Conservation (phyloP, 2,888 invertebrate genomes). For the Julus scandinavius region DNA sequence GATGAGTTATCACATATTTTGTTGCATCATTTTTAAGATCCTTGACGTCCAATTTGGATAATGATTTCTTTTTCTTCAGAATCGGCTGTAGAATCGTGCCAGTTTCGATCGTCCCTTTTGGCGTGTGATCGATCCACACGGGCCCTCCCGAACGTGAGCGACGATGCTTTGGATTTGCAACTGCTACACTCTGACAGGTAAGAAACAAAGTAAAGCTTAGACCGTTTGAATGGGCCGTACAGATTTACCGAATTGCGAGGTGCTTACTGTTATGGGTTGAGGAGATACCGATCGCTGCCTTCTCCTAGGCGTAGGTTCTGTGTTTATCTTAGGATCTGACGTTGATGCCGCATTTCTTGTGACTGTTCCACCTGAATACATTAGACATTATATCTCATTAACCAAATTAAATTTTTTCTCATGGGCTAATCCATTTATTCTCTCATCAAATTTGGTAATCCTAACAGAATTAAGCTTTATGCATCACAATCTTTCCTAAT, state of each 20-base stretch:
- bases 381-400: neutral
- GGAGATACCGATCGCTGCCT: constrained; percentile 50
- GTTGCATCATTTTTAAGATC: constrained; percentile 74
- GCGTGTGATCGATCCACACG: constrained; percentile 90
- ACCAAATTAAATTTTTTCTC: neutral
- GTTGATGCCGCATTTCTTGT: neutral
- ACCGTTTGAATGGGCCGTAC: neutral
- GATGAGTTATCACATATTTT: constrained; percentile 92
- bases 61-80: constrained; percentile 82
- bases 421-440: neutral
- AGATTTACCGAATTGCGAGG: neutral
- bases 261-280: neutral
- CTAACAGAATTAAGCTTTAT: neutral
- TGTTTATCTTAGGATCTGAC: constrained; percentile 53
- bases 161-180: constrained; percentile 78
- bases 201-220: constrained; percentile 27
- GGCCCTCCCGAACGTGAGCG: constrained; percentile 82
- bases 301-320: constrained; percentile 59
- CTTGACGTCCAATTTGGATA: constrained; percentile 83
- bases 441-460: neutral
- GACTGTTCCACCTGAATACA: neutral
- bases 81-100: constrained; percentile 89
- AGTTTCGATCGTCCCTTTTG: constrained; percentile 77
- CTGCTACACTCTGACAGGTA: constrained; percentile 72
- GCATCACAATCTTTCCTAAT: too few relatives aligned